Base-by-base conservation (phyloP, 2,797 vertebrate species). In the Synanceia verrucosa region DNA sequence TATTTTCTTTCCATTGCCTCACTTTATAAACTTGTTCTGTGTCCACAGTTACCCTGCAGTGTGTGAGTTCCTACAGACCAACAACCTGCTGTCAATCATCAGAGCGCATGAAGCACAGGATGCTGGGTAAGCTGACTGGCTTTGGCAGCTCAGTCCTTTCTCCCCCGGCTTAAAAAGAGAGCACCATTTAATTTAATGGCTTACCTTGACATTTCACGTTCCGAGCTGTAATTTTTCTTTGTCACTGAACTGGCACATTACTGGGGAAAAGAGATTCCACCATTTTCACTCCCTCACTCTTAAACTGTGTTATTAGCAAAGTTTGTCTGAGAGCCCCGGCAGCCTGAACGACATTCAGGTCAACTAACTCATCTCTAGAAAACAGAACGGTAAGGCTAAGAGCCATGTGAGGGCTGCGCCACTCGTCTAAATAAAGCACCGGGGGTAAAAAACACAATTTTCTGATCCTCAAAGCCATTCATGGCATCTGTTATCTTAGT, bases 31-130 rank as follows among this genome's bases (percentile, higher is more conserved):
- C 39, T 58, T 37, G 1, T 36, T 39, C 37, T 74, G 33, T 72
- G 59, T 65, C 58, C 26, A 19, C 84, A 99, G 97, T 94, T 99
- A 98, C 88, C 97, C 97, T 5, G 97, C 97, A 70, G 97, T 99
- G 77, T 99, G 97, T 81, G 97, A 99, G 93, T 99, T 99, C 91
- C 92, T 99, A 92, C 97, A 99, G 94, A 97, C 97, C 93, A 99
- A 99, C 95, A 99, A 99, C 92, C 94, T 99, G 92, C 95, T 99
- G 94, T 99, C 97, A 78, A 97, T 99, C 93, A 98, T 99, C 82
- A 95, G 97, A 94, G 97, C 97, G 72, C 97, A 99, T 7, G 97
- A 99, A 94, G 97, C 97, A 73, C 97, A 99, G 87, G 97, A 99
- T 7, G 97, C 97, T 70, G 97, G 97, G 97, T 99, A 91, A 95